Evolutionary conservation across 2,113 vertebrate genomes (phyloP), one percentile per base, ranked within the genome.

Genomic region (Oenanthe melanoleuca): DNA sequence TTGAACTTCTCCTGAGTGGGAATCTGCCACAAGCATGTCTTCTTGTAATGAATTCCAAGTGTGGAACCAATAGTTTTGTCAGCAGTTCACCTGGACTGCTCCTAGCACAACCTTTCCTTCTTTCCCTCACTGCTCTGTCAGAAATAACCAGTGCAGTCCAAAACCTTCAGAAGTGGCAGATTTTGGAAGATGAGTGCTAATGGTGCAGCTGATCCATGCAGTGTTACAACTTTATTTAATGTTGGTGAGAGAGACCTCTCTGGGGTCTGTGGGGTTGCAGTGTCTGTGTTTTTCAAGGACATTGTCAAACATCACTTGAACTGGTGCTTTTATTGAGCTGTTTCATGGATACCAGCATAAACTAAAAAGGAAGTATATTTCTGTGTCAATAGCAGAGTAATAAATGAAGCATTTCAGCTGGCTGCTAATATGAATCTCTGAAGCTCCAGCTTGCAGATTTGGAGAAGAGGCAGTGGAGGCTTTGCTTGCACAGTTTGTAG

Each of bases 251-350:
- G 47, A 85, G 19, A 52, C 13, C 37, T 79, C 29, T 78, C 14
- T 70, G 1, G 14, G 47, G 11, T 47, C 3, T 26, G 20, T 59
- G 60, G 25, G 63, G 49, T 42, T 89, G 52, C 52, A 61, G 10
- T 20, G 14, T 42, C 69, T 67, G 50, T 14, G 7, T 52, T 78
- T 80, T 89, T 81, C 19, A 52, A 52, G 66, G 80, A 42, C 8
- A 11, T 14, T 73, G 60, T 66, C 60, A 63, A 42, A 78, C 72
- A 47, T 95, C 56, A 6, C 55, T 92, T 44, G 23, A 81, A 42
- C 64, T 78, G 56, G 42, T 94, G 52, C 52, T 92, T 94, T 72
- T 56, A 61, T 81, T 92, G 92, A 88, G 57, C 37, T 83, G 45
- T 67, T n/a, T n/a, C 67, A 65, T 60, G 73, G 17, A 67, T 37